phyloP scores from a whole-genome alignment of 1,140 invertebrate genomes.

The honey bee (Apis mellifera) region DNA sequence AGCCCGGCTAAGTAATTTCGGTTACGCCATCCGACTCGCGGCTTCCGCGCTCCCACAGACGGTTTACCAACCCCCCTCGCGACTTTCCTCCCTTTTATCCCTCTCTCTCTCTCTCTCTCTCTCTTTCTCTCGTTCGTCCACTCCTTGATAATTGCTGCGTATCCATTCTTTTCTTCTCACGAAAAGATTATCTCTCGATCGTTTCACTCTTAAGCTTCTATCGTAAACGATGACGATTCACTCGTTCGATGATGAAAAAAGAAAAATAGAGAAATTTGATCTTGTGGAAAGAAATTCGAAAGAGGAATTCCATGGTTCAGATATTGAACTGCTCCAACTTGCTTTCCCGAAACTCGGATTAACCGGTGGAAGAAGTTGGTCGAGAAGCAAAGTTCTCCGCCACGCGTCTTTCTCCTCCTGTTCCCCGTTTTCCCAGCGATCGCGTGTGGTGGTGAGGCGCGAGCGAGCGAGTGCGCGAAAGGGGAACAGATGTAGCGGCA shows the following conservation, averaged over 20 bases:
- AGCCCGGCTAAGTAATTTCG: conserved; percentile 78
- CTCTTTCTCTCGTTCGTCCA: conserved; percentile 63
- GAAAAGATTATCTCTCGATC: too few relatives aligned
- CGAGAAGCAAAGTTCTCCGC: conserved; percentile 40
- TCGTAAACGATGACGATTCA: too few relatives aligned
- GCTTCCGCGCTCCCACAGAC: conserved; percentile 70
- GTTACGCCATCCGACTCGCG: conserved; percentile 76
- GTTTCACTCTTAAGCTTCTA: too few relatives aligned
- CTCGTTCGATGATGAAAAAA: too few relatives aligned
- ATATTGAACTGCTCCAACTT: conserved; percentile 14
- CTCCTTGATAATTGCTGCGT: conserved; percentile 38
- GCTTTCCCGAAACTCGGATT: conserved; percentile 55
- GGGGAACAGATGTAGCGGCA: conserved; percentile 55
- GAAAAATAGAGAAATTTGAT: background rate
- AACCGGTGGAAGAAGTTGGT: conserved; percentile 50
- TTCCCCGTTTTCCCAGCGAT: too few relatives aligned
- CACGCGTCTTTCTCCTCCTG: background rate
- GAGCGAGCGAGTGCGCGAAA: conserved; percentile 26
- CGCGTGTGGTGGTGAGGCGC: too few relatives aligned
- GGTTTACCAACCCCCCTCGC: conserved; percentile 40
- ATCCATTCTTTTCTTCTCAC: background rate
- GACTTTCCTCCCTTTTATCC: conserved; percentile 44
- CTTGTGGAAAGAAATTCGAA: background rate
- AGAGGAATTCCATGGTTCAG: background rate
- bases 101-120: conserved; percentile 16